A percentile compares a stretch with the other conserved stretches of the same genome.
These are phyloP conservation scores for Prunella fulvescens DNA, from an alignment of 2,113 vertebrate species.

Conservation along the genomic window DNA sequence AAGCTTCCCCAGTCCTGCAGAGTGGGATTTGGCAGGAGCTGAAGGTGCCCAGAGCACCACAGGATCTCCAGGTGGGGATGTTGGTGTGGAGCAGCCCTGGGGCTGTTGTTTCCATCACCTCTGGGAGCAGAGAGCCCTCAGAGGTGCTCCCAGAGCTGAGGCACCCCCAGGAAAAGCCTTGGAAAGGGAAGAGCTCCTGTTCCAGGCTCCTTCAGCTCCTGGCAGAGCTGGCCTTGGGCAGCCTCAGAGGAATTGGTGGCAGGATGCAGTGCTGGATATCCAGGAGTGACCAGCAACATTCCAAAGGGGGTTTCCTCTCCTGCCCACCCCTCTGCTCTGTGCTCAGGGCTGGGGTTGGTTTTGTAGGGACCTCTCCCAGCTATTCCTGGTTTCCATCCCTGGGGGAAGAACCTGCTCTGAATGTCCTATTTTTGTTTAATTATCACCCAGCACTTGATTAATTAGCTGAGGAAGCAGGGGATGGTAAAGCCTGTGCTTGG, in stretches of 20 bases:
- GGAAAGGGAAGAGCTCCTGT: neutral
- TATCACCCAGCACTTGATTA: neutral
- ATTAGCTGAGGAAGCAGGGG: neutral
- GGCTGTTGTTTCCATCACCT: accelerated
- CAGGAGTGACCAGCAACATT: neutral
- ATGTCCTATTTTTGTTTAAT: neutral
- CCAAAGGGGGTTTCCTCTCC: neutral
- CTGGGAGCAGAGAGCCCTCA: neutral
- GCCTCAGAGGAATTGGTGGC: neutral
- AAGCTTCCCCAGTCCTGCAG: neutral
- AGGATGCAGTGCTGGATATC: neutral
- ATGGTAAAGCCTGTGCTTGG: neutral
- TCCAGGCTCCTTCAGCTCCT: neutral
- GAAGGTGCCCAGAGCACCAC: neutral
- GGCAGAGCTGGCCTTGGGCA: neutral
- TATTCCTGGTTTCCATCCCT: neutral
- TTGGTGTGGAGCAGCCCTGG: accelerated
- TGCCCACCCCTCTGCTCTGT: neutral
- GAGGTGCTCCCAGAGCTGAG: neutral
- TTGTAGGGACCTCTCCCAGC: neutral
- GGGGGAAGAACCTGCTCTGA: neutral
- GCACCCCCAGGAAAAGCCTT: neutral
- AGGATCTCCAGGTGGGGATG: neutral
- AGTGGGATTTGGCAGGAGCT: neutral
- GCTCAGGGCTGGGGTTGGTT: neutral